These are phyloP conservation scores for Chloromyia formosa DNA, from an alignment of 2,888 invertebrate species.

Conservation along the genomic window DNA sequence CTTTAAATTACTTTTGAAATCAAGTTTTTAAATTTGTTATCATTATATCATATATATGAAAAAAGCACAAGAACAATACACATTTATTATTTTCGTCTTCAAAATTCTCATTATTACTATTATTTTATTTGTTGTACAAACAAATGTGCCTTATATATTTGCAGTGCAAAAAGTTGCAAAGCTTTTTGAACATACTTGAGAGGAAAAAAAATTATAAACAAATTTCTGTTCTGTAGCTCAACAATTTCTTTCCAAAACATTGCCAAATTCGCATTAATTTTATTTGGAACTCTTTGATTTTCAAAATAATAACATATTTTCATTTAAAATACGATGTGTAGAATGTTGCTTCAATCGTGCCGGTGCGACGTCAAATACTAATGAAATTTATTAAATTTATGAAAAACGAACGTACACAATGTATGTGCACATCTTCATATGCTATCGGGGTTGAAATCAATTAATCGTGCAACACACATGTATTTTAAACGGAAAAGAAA, in stretches of 20 bases:
- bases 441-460: no score
- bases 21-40: no score
- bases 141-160: conserved; percentile 11
- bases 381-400: no score
- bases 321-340: conserved; percentile 22
- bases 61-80: conserved; percentile 17
- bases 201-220: conserved; percentile 45
- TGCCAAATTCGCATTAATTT: conserved; percentile 56
- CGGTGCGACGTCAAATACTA: no score
- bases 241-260: conserved; percentile 61
- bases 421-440: no score
- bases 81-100: conserved; percentile 22
- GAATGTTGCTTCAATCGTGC: no score
- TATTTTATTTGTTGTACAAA: conserved; percentile 10
- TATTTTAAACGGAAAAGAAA: conserved; percentile 17
- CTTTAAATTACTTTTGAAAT: background rate
- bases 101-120: conserved; percentile 35
- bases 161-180: conserved; percentile 22
- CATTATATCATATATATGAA: background rate
- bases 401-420: background rate
- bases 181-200: conserved; percentile 29
- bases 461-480: background rate
- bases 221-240: conserved; percentile 61
- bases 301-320: conserved; percentile 20
- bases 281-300: conserved; percentile 43